Conservation (phyloP, 2,797 vertebrate genomes). For the Onychomys arenicola region DNA sequence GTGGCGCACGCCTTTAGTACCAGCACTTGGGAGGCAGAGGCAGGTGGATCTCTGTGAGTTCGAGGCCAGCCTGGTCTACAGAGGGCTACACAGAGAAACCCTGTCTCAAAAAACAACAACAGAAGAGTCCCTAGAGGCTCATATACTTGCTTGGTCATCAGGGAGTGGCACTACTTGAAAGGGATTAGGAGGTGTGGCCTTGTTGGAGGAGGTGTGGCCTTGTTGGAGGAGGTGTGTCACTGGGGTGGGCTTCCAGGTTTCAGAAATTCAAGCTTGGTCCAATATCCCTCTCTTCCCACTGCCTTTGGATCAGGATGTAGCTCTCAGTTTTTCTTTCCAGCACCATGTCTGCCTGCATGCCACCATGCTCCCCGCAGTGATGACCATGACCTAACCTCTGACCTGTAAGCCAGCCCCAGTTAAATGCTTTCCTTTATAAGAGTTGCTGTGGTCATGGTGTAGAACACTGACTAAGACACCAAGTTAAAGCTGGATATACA, state of each 20-base stretch:
- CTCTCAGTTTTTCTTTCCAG: not conserved
- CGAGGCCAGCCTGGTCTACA: not conserved
- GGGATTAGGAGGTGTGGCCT: not conserved
- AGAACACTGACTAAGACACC: not conserved
- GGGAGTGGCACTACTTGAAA: not conserved
- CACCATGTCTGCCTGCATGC: not conserved
- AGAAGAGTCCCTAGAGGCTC: not conserved
- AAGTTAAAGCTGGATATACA: not conserved
- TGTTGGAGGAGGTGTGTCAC: not conserved
- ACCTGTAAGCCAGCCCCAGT: too few species aligned
- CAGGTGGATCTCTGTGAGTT: not conserved
- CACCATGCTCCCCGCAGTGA: not conserved
- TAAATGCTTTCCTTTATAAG: not conserved
- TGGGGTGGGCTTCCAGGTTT: not conserved
- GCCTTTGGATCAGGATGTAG: not conserved
- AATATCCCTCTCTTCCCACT: not conserved
- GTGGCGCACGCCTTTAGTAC: accelerated
- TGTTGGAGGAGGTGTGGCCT: not conserved
- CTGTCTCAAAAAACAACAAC: not conserved
- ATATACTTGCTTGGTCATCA: not conserved
- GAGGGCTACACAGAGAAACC: not conserved
- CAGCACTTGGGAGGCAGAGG: not conserved
- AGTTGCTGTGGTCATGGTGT: not conserved
- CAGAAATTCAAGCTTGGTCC: not conserved
- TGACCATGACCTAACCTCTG: not conserved